Evolutionary conservation across 1,140 invertebrate genomes (phyloP).

Genomic region (Pomacea maculata): DNA sequence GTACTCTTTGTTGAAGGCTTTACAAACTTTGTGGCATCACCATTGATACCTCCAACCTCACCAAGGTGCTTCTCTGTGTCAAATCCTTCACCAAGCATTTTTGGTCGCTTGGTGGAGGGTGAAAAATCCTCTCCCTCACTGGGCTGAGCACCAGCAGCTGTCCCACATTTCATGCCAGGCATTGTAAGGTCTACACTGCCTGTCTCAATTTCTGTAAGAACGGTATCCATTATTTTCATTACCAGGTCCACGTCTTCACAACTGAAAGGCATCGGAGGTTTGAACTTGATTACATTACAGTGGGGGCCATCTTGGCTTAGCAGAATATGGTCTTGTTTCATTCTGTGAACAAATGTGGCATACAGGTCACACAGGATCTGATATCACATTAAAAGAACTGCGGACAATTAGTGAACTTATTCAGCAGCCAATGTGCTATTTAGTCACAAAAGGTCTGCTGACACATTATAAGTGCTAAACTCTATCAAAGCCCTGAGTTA

Average conservation of each 20-base stretch:
- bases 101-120: not conserved
- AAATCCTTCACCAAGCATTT: not conserved
- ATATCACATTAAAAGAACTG: no score
- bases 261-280: conserved; percentile 95
- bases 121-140: not conserved
- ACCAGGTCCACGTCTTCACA: conserved; percentile 84
- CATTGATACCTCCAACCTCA: not conserved
- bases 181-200: conserved; percentile 58
- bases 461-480: no score
- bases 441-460: no score
- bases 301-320: conserved; percentile 93
- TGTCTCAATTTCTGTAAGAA: conserved; percentile 81
- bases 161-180: not conserved
- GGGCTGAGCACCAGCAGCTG: not conserved
- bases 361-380: no score
- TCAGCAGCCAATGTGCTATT: no score
- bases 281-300: conserved; percentile 94
- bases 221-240: conserved; percentile 73
- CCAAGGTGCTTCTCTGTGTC: not conserved
- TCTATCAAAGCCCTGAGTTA: no score
- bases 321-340: conserved; percentile 88
- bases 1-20: not conserved
- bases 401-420: no score
- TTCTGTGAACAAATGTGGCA: conserved; percentile 66
- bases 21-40: not conserved